phyloP scores from a whole-genome alignment of 1,140 invertebrate species.

The Nomia melanderi region DNA sequence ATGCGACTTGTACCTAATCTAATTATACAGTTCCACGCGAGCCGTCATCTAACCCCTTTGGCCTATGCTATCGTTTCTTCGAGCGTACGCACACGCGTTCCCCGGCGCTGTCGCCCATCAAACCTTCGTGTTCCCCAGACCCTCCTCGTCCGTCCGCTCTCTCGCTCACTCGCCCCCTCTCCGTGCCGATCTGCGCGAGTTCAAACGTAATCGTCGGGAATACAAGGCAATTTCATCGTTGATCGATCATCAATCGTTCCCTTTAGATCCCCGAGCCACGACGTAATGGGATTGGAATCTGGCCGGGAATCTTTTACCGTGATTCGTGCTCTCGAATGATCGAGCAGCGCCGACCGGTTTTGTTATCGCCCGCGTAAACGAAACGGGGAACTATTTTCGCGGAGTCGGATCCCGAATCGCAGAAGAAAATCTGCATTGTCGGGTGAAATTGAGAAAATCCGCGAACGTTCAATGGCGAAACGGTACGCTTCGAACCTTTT shows the following conservation, averaged over 20 bases:
- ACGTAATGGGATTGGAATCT: neutral
- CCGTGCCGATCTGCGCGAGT: too few species aligned
- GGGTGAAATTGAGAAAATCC: too few species aligned
- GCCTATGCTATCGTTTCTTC: constrained; percentile 52
- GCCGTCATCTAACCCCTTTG: constrained; percentile 46
- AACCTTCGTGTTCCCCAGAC: neutral
- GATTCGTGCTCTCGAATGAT: too few species aligned
- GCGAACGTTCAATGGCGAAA: too few species aligned
- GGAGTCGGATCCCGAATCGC: too few species aligned
- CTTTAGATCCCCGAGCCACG: neutral
- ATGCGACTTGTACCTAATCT: constrained; percentile 75
- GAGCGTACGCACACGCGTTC: constrained; percentile 39
- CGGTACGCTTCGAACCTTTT: too few species aligned
- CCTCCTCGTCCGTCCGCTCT: neutral
- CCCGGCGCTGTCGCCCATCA: neutral
- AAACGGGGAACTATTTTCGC: too few species aligned
- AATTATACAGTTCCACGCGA: constrained; percentile 77
- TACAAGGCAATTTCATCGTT: neutral
- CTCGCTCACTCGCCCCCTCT: neutral
- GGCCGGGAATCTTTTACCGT: neutral
- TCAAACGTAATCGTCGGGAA: neutral
- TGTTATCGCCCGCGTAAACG: too few species aligned
- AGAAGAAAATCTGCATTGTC: too few species aligned
- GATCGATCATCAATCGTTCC: neutral
- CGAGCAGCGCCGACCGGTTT: too few species aligned